Conservation (phyloP, 1,140 invertebrate genomes). For the Lordiphosa collinella region DNA sequence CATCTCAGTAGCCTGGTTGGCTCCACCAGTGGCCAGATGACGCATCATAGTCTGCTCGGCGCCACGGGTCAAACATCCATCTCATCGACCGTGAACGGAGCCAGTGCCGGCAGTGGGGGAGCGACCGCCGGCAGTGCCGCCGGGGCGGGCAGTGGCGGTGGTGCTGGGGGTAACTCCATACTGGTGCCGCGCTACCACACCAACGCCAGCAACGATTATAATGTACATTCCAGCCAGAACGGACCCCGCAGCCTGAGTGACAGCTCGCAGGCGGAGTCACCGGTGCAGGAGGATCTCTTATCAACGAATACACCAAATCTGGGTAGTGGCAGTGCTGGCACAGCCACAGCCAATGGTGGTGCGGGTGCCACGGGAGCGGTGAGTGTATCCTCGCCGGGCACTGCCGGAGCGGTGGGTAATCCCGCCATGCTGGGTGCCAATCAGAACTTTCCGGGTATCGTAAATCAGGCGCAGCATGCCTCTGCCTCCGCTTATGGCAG, state of each 20-base stretch:
- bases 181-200: conserved; percentile 82
- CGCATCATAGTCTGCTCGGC: conserved; percentile 75
- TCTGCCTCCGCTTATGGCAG: conserved; percentile 57
- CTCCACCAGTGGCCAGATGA: conserved; percentile 81
- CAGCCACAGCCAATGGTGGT: conserved; percentile 52
- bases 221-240: conserved; percentile 78
- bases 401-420: conserved; percentile 69
- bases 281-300: conserved; percentile 88
- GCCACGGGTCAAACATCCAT: conserved; percentile 76
- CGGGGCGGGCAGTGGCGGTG: conserved; percentile 36
- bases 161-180: conserved; percentile 62
- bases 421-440: conserved; percentile 60
- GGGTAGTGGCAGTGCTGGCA: conserved; percentile 51
- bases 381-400: conserved; percentile 83
- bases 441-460: conserved; percentile 73
- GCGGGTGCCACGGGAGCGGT: conserved; percentile 84
- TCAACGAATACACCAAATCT: conserved; percentile 81
- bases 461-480: conserved; percentile 73
- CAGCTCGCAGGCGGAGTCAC: conserved; percentile 90
- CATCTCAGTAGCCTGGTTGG: conserved; percentile 86
- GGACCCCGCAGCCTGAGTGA: conserved; percentile 87
- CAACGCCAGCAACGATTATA: conserved; percentile 79
- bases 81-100: conserved; percentile 80
- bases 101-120: conserved; percentile 41
- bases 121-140: conserved; percentile 70